phyloP scores from a whole-genome alignment of 2,113 vertebrate species.

The Indri indri region DNA sequence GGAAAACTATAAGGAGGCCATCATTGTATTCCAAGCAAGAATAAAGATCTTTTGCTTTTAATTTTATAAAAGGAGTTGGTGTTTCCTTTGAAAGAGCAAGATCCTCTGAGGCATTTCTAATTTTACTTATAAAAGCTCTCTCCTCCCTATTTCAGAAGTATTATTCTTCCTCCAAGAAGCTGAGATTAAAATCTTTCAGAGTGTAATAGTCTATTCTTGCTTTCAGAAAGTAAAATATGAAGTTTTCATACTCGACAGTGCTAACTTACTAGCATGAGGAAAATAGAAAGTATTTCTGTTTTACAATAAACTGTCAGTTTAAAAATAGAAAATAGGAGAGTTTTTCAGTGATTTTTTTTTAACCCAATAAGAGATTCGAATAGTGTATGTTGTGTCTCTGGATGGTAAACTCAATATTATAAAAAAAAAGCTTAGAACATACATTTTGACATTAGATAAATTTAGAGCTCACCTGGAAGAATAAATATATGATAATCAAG shows the following conservation, averaged over 20 bases:
- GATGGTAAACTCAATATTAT: background rate
- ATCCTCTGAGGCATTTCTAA: constrained; percentile 63
- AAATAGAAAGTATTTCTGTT: constrained; percentile 14
- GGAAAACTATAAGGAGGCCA: constrained; percentile 35
- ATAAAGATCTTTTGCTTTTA: constrained; percentile 52
- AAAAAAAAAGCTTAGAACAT: background rate
- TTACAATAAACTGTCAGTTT: constrained; percentile 46
- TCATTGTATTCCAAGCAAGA: constrained; percentile 50
- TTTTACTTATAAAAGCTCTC: constrained; percentile 59
- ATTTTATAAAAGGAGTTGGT: constrained; percentile 52
- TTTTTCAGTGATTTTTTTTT: background rate
- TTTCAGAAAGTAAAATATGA: constrained; percentile 53
- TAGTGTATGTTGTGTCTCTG: background rate
- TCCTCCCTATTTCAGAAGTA: constrained; percentile 37
- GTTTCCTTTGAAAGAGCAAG: constrained; percentile 63
- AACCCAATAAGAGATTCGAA: background rate
- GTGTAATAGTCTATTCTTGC: background rate
- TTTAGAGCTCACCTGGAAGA: background rate
- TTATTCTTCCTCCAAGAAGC: constrained; percentile 58
- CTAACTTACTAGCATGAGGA: constrained; percentile 16
- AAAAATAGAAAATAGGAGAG: constrained; percentile 17
- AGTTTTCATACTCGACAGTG: background rate
- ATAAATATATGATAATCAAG: constrained; percentile 19
- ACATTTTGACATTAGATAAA: constrained; percentile 26
- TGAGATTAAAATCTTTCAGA: constrained; percentile 27